Percentiles rank a stretch among this genome's conserved stretches.
Conservation (phyloP, 2,888 invertebrate species). For the Leucania comma region DNA sequence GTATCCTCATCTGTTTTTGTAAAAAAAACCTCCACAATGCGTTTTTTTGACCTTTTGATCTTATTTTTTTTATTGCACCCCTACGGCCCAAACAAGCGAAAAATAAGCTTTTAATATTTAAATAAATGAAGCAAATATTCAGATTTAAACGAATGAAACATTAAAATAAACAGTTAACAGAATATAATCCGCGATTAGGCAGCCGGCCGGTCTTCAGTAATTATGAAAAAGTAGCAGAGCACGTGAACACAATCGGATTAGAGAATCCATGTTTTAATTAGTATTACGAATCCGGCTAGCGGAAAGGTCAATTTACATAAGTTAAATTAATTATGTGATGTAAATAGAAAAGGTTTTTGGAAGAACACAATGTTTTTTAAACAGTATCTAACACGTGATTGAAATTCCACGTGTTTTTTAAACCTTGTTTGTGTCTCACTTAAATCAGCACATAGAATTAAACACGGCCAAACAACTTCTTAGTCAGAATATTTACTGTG, state of each 20-base stretch:
- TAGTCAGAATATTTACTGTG: no score
- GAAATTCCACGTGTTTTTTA: neutral
- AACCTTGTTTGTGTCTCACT: neutral
- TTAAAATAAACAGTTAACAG: conserved; percentile 50
- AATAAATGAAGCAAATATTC: neutral
- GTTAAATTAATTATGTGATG: conserved; percentile 50
- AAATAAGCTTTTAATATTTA: neutral
- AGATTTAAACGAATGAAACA: conserved; percentile 36
- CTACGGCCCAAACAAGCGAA: no score
- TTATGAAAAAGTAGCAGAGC: conserved; percentile 51
- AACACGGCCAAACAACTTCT: neutral
- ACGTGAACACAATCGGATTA: conserved; percentile 56
- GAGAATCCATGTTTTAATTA: conserved; percentile 58
- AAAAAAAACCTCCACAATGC: conserved; percentile 11
- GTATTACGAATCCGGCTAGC: conserved; percentile 36
- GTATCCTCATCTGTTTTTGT: conserved; percentile 18
- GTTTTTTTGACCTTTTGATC: conserved; percentile 15
- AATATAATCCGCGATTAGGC: conserved; percentile 50
- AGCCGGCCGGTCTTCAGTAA: conserved; percentile 28
- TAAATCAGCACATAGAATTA: neutral
- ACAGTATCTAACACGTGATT: neutral
- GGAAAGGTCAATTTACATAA: conserved; percentile 41
- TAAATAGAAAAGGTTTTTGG: conserved; percentile 32
- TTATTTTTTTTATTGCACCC: conserved; percentile 8
- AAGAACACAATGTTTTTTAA: conserved; percentile 9